phyloP scores from a whole-genome alignment of 2,113 vertebrate species.

The Neolamprologus ventralis region DNA sequence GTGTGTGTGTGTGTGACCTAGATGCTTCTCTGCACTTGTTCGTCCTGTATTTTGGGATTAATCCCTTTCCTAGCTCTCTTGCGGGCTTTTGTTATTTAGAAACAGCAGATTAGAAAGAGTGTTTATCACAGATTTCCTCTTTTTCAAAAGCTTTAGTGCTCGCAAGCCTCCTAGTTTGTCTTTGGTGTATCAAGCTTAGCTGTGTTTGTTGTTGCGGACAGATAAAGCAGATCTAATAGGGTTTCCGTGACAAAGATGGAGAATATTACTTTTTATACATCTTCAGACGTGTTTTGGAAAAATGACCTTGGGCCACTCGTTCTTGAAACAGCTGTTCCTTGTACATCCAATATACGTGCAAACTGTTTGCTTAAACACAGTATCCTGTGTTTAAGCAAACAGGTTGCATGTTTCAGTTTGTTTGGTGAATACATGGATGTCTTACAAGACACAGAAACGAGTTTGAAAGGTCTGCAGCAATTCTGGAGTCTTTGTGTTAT shows the following conservation, averaged over 20 bases:
- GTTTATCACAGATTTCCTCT: constrained; percentile 32
- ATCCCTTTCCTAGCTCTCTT: constrained; percentile 5
- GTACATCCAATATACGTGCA: not conserved
- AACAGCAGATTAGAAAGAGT: constrained; percentile 47
- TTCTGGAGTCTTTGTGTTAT: not conserved
- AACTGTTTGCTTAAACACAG: not conserved
- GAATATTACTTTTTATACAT: not conserved
- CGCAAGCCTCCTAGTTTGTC: not conserved
- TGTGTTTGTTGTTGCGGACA: not conserved
- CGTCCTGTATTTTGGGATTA: constrained; percentile 39
- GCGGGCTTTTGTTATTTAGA: constrained; percentile 48
- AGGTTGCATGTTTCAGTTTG: not conserved
- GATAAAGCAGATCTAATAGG: not conserved
- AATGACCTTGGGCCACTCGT: not conserved
- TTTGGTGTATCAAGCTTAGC: not conserved
- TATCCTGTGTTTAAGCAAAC: not conserved
- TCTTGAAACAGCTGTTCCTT: not conserved
- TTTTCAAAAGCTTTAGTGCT: constrained; percentile 1
- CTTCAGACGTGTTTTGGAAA: not conserved
- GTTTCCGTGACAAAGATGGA: not conserved
- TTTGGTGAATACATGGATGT: not conserved
- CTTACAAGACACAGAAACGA: not conserved
- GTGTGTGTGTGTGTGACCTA: constrained; percentile 38
- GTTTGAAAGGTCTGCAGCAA: not conserved
- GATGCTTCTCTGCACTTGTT: constrained; percentile 36